These are phyloP conservation scores for Cheumatopsyche charites DNA, from an alignment of 1,140 invertebrate genomes.

Conservation along the genomic window DNA sequence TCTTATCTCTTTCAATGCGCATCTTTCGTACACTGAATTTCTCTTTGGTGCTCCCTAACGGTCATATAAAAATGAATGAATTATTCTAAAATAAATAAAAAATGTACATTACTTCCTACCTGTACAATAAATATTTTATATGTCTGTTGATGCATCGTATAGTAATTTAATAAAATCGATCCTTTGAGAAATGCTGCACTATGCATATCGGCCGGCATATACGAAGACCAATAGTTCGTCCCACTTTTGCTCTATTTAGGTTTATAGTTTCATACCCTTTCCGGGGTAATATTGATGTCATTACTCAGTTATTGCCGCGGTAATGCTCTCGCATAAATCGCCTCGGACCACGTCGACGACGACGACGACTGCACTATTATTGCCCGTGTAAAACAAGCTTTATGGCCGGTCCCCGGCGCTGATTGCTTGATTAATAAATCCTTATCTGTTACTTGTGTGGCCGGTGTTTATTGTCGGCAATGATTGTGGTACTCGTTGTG, in stretches of 20 bases:
- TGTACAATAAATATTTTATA: no score
- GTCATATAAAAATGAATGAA: no score
- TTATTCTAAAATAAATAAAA: no score
- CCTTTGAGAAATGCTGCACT: no score
- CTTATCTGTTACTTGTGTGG: constrained; percentile 5
- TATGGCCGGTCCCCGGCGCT: constrained; percentile 1
- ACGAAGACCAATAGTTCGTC: constrained; percentile 5
- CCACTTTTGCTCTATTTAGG: constrained; percentile 32
- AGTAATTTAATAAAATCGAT: no score
- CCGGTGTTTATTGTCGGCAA: neutral
- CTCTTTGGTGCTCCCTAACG: no score
- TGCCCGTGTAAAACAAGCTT: constrained; percentile 24
- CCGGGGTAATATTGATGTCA: constrained; percentile 45
- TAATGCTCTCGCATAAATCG: constrained; percentile 46
- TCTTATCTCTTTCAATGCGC: no score
- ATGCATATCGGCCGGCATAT: neutral
- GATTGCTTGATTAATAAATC: constrained; percentile 25
- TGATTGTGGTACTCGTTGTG: neutral
- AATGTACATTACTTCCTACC: no score
- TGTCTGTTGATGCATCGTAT: no score
- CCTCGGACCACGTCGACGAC: neutral
- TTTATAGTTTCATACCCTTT: constrained; percentile 42
- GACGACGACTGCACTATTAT: constrained; percentile 22
- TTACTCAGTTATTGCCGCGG: constrained; percentile 46
- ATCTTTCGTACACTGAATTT: no score